A percentile compares a stretch with the other conserved stretches of the same genome.
Conservation (phyloP, 1,140 invertebrate species). For the Drosophila bifasciata region DNA sequence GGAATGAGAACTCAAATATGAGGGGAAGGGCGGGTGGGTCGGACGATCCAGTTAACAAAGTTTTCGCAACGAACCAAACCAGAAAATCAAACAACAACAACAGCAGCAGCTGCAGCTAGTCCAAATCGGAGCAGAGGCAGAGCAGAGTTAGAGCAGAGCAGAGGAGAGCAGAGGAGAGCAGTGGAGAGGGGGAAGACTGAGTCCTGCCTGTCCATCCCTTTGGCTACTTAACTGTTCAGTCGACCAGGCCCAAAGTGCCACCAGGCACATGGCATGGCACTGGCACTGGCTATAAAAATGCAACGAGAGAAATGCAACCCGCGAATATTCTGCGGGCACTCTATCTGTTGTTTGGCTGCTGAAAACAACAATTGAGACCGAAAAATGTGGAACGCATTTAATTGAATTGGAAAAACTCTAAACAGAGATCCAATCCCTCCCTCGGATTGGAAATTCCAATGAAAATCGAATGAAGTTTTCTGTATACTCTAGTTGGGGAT, state of each 20-base stretch:
- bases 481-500: not conserved
- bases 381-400: constrained; percentile 65
- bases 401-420: constrained; percentile 66
- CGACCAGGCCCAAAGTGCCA: constrained; percentile 41
- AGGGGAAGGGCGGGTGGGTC: not conserved
- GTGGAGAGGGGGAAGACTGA: constrained; percentile 5
- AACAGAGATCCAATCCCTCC: constrained; percentile 5
- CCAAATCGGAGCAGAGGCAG: constrained; percentile 5
- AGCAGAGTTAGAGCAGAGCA: not conserved
- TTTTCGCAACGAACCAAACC: constrained; percentile 59
- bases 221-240: constrained; percentile 66
- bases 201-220: constrained; percentile 41
- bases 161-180: constrained; percentile 6
- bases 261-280: too few relatives aligned
- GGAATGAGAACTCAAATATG: constrained; percentile 9
- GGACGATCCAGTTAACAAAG: constrained; percentile 63
- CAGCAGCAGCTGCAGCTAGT: constrained; percentile 28
- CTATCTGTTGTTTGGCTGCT: constrained; percentile 26
- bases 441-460: constrained; percentile 8
- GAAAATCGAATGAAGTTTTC: not conserved
- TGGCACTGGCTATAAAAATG: constrained; percentile 54
- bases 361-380: constrained; percentile 60
- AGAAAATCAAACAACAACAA: constrained; percentile 54
- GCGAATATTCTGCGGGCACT: constrained; percentile 25
- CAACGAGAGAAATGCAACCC: constrained; percentile 42